These are phyloP conservation scores for Megalops atlanticus DNA, from an alignment of 2,113 vertebrate genomes.

Conservation along the genomic window DNA sequence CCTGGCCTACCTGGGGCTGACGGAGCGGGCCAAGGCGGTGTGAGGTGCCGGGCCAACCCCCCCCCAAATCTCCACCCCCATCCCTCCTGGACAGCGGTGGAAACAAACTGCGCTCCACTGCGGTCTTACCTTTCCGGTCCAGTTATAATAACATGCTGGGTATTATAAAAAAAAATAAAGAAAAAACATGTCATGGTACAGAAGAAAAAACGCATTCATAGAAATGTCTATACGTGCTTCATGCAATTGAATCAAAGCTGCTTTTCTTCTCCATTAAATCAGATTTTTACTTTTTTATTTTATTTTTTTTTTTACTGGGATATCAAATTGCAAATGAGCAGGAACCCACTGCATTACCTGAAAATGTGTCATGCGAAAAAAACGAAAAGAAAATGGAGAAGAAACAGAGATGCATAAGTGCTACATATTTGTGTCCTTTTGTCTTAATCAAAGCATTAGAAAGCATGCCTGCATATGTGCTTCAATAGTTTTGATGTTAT, in stretches of 20 bases:
- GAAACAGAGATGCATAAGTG: slow-evolving; percentile 52
- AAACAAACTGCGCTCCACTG: slow-evolving; percentile 69
- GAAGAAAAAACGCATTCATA: slow-evolving; percentile 53
- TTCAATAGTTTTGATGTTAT: slow-evolving; percentile 59
- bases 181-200: slow-evolving; percentile 25
- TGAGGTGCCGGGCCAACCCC: slow-evolving; percentile 71
- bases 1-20: slow-evolving; percentile 95
- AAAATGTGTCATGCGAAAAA: slow-evolving; percentile 32
- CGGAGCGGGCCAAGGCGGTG: slow-evolving; percentile 90
- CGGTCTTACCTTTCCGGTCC: slow-evolving; percentile 61
- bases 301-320: slow-evolving; percentile 42
- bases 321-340: slow-evolving; percentile 60
- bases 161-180: slow-evolving; percentile 51
- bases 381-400: slow-evolving; percentile 56
- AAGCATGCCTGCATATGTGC: slow-evolving; percentile 76
- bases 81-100: slow-evolving; percentile 49
- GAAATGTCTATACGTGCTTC: slow-evolving; percentile 85
- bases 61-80: slow-evolving; percentile 37
- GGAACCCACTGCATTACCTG: slow-evolving; percentile 63
- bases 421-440: slow-evolving; percentile 70
- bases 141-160: slow-evolving; percentile 72
- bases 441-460: slow-evolving; percentile 69
- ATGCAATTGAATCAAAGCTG: slow-evolving; percentile 94
- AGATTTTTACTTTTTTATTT: slow-evolving; percentile 30
- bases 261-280: slow-evolving; percentile 81